Evolutionary conservation across 1,140 invertebrate genomes (phyloP), one percentile per base, ranked within the genome.

Genomic region (Trichoplusia ni): DNA sequence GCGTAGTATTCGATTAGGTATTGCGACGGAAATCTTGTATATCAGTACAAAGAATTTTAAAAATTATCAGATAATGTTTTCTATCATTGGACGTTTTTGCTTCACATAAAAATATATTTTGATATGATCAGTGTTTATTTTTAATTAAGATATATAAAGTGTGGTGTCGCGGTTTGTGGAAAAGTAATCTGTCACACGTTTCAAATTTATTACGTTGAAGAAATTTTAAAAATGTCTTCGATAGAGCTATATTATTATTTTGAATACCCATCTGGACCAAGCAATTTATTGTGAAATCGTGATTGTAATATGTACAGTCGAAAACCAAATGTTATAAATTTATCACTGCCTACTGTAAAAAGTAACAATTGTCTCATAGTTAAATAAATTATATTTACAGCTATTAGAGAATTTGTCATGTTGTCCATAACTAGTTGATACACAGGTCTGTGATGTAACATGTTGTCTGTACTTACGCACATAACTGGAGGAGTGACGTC

Each of bases 21-120:
- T 71, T 77, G 70, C 69, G 69, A 67, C 63, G 65, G 61, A 78
- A 79, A 69, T 79, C 75, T 79, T 85, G 80, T 87, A 86, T 86
- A 87, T 88, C 84, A 88, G 85, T 89, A 89, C 86, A 88, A 89
- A 87, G 77, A 81, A 79, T 80, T 75, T n/a, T 69, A 66, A 60
- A 82, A 76, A 63, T 70, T 62, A 78, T 78, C 70, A 73, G 63
- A 73, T 72, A 71, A 72, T 67, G 69, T 79, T 77, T 70, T 56
- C 65, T 70, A 73, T 73, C 64, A 75, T 69, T 73, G 67, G 65
- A 73, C 35, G 59, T 69, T 73, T 74, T 79, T 51, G 71, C 71
- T 82, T 84, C 58, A 73, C 59, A 73, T 77, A 73, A 77, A 69
- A 79, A 70, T 79, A 79, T 86, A 85, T 86, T 85, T 86, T 84